These are phyloP conservation scores for Hoplodrina blanda DNA, from an alignment of 2,888 invertebrate species.

Conservation along the genomic window DNA sequence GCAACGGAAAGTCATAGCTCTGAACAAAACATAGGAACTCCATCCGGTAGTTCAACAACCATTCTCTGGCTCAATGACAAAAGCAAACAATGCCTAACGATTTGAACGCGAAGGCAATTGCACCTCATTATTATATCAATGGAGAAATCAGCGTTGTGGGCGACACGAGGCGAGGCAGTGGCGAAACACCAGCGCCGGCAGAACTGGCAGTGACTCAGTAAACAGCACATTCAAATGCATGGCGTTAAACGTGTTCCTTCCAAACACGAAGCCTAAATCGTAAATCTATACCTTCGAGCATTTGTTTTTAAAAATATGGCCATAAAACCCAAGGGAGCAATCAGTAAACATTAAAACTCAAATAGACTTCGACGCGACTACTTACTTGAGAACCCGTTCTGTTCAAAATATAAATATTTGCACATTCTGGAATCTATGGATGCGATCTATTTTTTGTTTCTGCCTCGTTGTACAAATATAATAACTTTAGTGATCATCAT, in stretches of 20 bases:
- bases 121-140: slow-evolving; percentile 83
- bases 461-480: background rate
- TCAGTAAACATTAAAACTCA: slow-evolving; percentile 45
- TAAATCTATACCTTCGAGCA: slow-evolving; percentile 55
- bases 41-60: slow-evolving; percentile 71
- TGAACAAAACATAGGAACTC: slow-evolving; percentile 58
- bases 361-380: slow-evolving; percentile 16
- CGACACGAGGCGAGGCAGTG: slow-evolving; percentile 72
- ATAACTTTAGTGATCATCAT: background rate
- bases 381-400: slow-evolving; percentile 27
- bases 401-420: slow-evolving; percentile 39
- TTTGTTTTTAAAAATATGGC: slow-evolving; percentile 39
- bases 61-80: slow-evolving; percentile 84
- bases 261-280: slow-evolving; percentile 51
- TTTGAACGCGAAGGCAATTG: slow-evolving; percentile 77
- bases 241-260: slow-evolving; percentile 59
- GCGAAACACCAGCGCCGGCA: slow-evolving; percentile 75
- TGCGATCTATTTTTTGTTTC: slow-evolving; percentile 4
- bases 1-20: slow-evolving; percentile 49
- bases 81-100: slow-evolving; percentile 80
- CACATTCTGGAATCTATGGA: slow-evolving; percentile 28
- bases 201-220: slow-evolving; percentile 78
- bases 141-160: slow-evolving; percentile 86
- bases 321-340: slow-evolving; percentile 33
- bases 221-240: slow-evolving; percentile 78